A percentile compares a stretch with the other conserved stretches of the same genome.
Conservation (phyloP, 2,113 vertebrate species). For the Isichthys henryi region DNA sequence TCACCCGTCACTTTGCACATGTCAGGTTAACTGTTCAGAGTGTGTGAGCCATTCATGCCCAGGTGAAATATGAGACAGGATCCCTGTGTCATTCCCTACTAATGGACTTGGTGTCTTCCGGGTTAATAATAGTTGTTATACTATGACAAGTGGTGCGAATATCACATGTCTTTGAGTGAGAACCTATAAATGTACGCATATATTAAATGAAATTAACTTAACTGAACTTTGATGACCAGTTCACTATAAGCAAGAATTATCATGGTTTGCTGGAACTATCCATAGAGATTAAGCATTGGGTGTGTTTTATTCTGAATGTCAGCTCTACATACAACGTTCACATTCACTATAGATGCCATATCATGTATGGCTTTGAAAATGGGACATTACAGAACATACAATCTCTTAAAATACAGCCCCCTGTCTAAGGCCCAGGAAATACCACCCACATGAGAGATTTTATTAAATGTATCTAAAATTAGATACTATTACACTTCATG, state of each 20-base stretch:
- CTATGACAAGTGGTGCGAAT: not conserved
- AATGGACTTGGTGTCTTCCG: not conserved
- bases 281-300: not conserved
- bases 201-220: not conserved
- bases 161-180: slow-evolving; percentile 2
- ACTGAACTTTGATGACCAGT: not conserved
- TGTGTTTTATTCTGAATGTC: not conserved
- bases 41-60: not conserved
- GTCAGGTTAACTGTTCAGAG: not conserved
- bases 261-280: not conserved
- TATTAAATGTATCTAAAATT: not conserved
- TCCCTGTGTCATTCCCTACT: not conserved
- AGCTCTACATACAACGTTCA: not conserved
- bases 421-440: not conserved
- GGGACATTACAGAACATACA: not conserved
- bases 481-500: not conserved
- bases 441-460: not conserved
- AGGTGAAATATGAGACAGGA: not conserved
- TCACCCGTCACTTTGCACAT: not conserved
- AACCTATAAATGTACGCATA: not conserved
- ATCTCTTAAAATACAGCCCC: not conserved
- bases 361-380: not conserved
- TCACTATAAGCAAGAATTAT: not conserved
- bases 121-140: slow-evolving; percentile 5
- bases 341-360: not conserved